Percentiles rank a stretch among this genome's conserved stretches.
These are phyloP conservation scores for Geophilus truncorum DNA, from an alignment of 2,888 invertebrate genomes.

Conservation along the genomic window DNA sequence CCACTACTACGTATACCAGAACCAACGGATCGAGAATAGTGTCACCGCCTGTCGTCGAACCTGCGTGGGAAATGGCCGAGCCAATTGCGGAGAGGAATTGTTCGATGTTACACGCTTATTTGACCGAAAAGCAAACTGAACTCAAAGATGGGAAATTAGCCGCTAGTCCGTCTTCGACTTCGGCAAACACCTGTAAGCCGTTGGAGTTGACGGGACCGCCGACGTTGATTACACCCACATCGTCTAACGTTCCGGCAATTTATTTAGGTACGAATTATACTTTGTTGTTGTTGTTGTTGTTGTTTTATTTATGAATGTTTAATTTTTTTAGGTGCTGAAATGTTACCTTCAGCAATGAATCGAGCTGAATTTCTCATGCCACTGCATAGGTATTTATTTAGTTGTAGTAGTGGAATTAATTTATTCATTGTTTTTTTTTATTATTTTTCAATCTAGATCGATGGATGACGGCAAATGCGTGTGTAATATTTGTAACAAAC, in stretches of 20 bases:
- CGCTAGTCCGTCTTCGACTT: slow-evolving; percentile 61
- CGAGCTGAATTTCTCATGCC: slow-evolving; percentile 4
- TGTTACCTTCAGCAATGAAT: neutral
- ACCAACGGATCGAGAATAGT: neutral
- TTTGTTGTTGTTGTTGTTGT: neutral
- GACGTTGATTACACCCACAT: neutral
- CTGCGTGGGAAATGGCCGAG: neutral
- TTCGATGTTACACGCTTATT: slow-evolving; percentile 62
- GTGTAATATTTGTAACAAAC: slow-evolving; percentile 82
- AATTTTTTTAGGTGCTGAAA: neutral
- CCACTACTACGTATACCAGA: neutral
- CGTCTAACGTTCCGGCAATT: neutral
- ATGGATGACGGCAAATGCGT: slow-evolving; percentile 54
- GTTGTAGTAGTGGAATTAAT: neutral
- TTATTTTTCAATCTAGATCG: slow-evolving; percentile 21
- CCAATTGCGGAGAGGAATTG: neutral
- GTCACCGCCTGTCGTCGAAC: neutral
- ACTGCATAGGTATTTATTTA: neutral
- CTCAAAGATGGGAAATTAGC: slow-evolving; percentile 57
- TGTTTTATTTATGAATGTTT: too few relatives aligned
- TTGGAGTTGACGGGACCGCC: neutral
- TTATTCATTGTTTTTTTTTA: neutral
- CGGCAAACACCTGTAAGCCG: neutral
- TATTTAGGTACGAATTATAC: neutral
- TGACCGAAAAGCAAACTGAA: slow-evolving; percentile 60